Percentiles rank a stretch among this genome's conserved stretches.
phyloP scores from a whole-genome alignment of 2,888 invertebrate species.

The Idaea dimidiata region DNA sequence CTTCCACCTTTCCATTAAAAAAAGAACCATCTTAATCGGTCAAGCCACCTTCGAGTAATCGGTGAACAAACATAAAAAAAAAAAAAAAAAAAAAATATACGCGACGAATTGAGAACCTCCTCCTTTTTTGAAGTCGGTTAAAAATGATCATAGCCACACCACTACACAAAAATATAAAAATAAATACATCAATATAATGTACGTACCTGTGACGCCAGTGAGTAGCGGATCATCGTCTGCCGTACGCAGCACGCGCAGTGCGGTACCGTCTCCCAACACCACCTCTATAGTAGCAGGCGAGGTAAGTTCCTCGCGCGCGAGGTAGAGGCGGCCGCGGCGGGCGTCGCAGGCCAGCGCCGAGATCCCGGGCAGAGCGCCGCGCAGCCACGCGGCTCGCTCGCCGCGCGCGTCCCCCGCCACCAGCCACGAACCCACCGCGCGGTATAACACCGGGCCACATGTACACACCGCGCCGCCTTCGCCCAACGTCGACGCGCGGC shows the following conservation, averaged over 20 bases:
- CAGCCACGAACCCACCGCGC: conserved; percentile 83
- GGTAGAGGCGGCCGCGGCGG: conserved; percentile 78
- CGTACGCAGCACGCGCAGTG: conserved; percentile 52
- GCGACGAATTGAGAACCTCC: no score
- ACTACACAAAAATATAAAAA: no score
- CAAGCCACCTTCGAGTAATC: no score
- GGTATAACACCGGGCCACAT: conserved; percentile 90
- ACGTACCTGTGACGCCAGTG: conserved; percentile 54
- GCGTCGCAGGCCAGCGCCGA: conserved; percentile 88
- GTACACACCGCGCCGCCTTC: conserved; percentile 89
- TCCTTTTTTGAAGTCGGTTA: no score
- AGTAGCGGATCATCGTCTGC: conserved; percentile 42
- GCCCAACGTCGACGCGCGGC: conserved; percentile 82
- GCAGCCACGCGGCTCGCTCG: conserved; percentile 83
- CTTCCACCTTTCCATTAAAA: no score
- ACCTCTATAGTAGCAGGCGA: conserved; percentile 74
- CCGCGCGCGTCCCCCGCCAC: conserved; percentile 86
- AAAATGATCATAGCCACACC: no score
- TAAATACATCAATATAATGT: no score
- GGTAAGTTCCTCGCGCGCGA: conserved; percentile 71
- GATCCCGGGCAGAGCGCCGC: conserved; percentile 83
- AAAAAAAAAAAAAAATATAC: no score
- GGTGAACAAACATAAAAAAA: no score
- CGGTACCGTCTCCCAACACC: conserved; percentile 85
- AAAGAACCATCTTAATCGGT: no score